Conservation (phyloP, 1,140 invertebrate species). For the Drosophila erecta region DNA sequence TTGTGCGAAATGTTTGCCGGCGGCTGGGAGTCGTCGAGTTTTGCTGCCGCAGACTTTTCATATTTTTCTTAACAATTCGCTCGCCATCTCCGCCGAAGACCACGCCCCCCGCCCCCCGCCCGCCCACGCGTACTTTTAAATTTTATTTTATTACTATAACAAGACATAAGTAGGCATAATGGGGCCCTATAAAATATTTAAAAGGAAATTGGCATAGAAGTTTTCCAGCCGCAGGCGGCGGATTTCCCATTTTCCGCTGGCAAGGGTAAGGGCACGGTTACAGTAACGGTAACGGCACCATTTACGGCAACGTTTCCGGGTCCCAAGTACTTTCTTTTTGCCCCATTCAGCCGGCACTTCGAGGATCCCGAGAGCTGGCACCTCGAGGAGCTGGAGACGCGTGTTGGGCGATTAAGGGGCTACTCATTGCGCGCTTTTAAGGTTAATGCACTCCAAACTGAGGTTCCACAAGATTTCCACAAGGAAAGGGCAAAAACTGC, state of each 20-base stretch:
- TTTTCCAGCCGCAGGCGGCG: slow-evolving; percentile 24
- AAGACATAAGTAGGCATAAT: slow-evolving; percentile 84
- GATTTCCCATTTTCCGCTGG: not conserved
- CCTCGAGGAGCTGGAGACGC: slow-evolving; percentile 15
- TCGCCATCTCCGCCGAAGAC: slow-evolving; percentile 1
- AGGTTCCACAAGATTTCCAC: not conserved
- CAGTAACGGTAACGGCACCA: not conserved
- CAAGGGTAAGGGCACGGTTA: not conserved
- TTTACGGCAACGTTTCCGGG: slow-evolving; percentile 9
- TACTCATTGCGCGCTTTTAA: slow-evolving; percentile 33
- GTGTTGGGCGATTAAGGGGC: slow-evolving; percentile 70
- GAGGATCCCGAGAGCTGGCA: slow-evolving; percentile 5
- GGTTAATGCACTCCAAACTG: slow-evolving; percentile 73
- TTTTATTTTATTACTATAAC: slow-evolving; percentile 84
- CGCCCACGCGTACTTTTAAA: slow-evolving; percentile 54
- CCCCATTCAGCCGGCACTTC: slow-evolving; percentile 18
- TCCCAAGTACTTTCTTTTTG: slow-evolving; percentile 7
- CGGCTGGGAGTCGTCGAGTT: slow-evolving; percentile 25
- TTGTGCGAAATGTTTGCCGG: slow-evolving; percentile 48
- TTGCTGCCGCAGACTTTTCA: slow-evolving; percentile 48
- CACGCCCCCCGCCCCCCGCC: too few species aligned
- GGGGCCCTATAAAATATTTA: slow-evolving; percentile 82
- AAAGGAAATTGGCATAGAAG: slow-evolving; percentile 80
- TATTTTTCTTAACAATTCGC: slow-evolving; percentile 68
- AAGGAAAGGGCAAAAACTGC: too few species aligned